Evolutionary conservation across 2,113 vertebrate genomes (phyloP).

Genomic region (Antechinus stuartii): DNA sequence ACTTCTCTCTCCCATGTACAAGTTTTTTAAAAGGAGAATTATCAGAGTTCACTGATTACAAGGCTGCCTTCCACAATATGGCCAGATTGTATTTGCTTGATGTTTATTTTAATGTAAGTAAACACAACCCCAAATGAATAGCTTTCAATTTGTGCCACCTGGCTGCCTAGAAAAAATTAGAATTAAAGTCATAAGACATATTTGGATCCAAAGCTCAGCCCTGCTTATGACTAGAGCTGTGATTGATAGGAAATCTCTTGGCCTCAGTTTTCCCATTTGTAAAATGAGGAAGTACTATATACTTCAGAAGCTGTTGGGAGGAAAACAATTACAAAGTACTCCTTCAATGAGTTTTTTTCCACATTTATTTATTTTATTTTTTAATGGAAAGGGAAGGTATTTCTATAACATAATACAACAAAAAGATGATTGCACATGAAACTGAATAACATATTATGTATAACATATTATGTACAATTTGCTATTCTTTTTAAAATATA

Average conservation of each 20-base stretch:
- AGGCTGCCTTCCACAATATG: neutral
- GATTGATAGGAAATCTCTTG: neutral
- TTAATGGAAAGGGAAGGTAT: no score
- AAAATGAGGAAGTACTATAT: neutral
- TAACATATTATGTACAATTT: no score
- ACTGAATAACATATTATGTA: no score
- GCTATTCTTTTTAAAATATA: no score
- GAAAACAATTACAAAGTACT: neutral
- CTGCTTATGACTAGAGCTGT: neutral
- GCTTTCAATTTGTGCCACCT: constrained; percentile 20
- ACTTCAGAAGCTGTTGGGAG: neutral
- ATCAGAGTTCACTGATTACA: neutral
- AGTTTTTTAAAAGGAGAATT: neutral
- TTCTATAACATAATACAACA: no score
- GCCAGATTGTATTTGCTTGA: neutral
- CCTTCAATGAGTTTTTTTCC: neutral
- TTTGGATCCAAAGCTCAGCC: neutral
- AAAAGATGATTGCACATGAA: no score
- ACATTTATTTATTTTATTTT: no score
- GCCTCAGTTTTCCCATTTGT: neutral
- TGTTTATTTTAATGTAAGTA: constrained; percentile 1
- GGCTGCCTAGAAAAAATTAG: neutral
- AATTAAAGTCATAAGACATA: neutral
- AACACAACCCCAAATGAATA: neutral
- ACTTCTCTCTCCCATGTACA: neutral